These are phyloP conservation scores for Aphyosemion australe DNA, from an alignment of 2,113 vertebrate species.

Conservation along the genomic window DNA sequence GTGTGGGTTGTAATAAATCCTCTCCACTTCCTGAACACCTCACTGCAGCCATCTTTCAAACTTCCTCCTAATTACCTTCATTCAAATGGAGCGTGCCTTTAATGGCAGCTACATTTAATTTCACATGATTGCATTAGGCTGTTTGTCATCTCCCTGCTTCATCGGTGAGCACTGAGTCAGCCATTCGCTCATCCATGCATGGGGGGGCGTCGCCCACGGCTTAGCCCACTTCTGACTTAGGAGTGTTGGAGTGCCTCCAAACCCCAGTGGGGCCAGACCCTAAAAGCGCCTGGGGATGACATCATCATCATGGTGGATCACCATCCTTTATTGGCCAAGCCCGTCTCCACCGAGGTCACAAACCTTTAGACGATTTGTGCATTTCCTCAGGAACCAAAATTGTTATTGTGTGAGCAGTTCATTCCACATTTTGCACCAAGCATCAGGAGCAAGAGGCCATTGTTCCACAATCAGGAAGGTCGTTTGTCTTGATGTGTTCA, in stretches of 20 bases:
- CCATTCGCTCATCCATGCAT: constrained; percentile 61
- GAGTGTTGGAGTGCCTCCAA: constrained; percentile 55
- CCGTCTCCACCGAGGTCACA: constrained; percentile 39
- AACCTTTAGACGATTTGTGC: constrained; percentile 32
- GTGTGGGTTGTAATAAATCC: constrained; percentile 30
- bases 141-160: constrained; percentile 61
- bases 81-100: constrained; percentile 40
- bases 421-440: constrained; percentile 45
- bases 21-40: constrained; percentile 10
- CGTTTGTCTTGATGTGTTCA: constrained; percentile 44
- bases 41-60: constrained; percentile 35
- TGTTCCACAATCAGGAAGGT: constrained; percentile 53
- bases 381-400: constrained; percentile 16
- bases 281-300: constrained; percentile 51
- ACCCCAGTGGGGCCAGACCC: constrained; percentile 29
- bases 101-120: constrained; percentile 62
- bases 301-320: constrained; percentile 51
- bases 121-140: constrained; percentile 64
- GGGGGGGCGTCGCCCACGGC: constrained; percentile 16
- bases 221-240: constrained; percentile 55
- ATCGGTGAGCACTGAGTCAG: constrained; percentile 75
- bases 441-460: constrained; percentile 45
- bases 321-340: constrained; percentile 34
- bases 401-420: constrained; percentile 41
- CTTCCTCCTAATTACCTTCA: constrained; percentile 42